Percentiles rank a stretch among this genome's conserved stretches.
Evolutionary conservation across 2,888 invertebrate species (phyloP).

Genomic region (Labia minor): DNA sequence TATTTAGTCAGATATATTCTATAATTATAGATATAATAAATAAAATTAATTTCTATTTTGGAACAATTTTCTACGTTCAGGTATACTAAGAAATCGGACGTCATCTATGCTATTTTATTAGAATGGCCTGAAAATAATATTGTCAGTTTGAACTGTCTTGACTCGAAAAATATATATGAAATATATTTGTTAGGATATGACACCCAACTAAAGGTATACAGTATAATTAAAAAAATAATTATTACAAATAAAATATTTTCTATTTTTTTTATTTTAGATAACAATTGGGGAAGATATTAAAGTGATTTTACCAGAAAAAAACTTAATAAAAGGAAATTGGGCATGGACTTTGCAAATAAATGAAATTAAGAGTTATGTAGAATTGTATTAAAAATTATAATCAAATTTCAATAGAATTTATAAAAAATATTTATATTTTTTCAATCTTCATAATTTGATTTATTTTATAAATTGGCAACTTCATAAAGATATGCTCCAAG

Average conservation of each 20-base stretch:
- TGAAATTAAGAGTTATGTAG: no score
- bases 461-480: constrained; percentile 36
- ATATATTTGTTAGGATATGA: constrained; percentile 45
- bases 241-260: no score
- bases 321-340: constrained; percentile 35
- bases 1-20: no score
- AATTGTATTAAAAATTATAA: no score
- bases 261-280: constrained; percentile 37
- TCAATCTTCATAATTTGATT: background rate
- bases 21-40: no score
- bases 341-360: constrained; percentile 40
- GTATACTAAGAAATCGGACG: constrained; percentile 26
- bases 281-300: constrained; percentile 33
- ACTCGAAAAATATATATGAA: constrained; percentile 24
- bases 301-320: constrained; percentile 39
- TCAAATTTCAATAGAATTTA: background rate
- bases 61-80: background rate
- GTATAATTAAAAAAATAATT: constrained; percentile 14
- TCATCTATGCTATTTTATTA: constrained; percentile 56
- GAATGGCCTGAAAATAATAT: constrained; percentile 54
- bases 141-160: constrained; percentile 41
- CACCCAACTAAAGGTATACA: constrained; percentile 31
- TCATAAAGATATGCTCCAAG: constrained; percentile 84
- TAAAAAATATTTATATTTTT: background rate
- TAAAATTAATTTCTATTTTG: no score